phyloP scores from a whole-genome alignment of 2,888 invertebrate genomes.

The Cylloceria caligata region DNA sequence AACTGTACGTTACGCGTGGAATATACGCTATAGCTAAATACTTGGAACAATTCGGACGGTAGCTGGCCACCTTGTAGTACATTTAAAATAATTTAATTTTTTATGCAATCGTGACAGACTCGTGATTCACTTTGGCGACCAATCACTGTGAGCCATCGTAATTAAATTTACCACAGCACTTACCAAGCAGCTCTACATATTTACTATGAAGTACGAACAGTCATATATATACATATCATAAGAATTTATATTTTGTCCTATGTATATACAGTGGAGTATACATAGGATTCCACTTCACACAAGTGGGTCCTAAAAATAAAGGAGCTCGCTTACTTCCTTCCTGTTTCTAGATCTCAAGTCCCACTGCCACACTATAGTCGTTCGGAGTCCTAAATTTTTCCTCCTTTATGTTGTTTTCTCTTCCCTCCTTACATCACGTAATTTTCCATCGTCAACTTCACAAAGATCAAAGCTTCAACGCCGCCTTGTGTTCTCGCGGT shows the following conservation, averaged over 20 bases:
- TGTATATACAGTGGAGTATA: slow-evolving; percentile 1
- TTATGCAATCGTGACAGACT: background rate
- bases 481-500: slow-evolving; percentile 38
- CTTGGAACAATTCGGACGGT: background rate
- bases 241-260: background rate
- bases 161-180: background rate
- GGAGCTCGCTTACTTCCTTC: slow-evolving; percentile 72
- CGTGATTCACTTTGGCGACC: too few relatives aligned
- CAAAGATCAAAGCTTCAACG: slow-evolving; percentile 41
- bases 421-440: slow-evolving; percentile 37
- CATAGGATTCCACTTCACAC: slow-evolving; percentile 67
- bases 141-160: background rate
- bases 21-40: background rate
- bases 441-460: slow-evolving; percentile 15
- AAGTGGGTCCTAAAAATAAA: slow-evolving; percentile 72
- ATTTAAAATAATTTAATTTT: too few relatives aligned
- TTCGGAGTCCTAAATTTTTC: slow-evolving; percentile 46
- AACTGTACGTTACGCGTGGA: too few relatives aligned
- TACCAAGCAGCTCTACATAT: background rate
- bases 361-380: slow-evolving; percentile 38
- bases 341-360: slow-evolving; percentile 45
- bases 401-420: slow-evolving; percentile 46
- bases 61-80: background rate
- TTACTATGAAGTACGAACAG: background rate
- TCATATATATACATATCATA: background rate